A percentile compares a stretch with the other conserved stretches of the same genome.
phyloP scores from a whole-genome alignment of 2,888 invertebrate species.

The Nudaria mundana region DNA sequence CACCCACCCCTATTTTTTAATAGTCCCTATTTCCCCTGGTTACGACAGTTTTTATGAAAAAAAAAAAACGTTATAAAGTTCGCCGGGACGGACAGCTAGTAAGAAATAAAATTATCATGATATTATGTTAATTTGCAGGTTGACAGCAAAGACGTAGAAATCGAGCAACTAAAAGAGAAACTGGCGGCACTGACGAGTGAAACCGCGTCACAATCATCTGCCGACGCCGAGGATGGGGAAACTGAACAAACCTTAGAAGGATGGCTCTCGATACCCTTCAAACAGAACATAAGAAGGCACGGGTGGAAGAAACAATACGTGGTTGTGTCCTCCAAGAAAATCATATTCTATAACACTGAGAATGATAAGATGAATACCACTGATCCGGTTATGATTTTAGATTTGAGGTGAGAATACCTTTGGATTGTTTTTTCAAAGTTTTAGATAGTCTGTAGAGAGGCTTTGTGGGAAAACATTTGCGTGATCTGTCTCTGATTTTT shows the following conservation, averaged over 20 bases:
- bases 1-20: no score
- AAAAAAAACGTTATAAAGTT: no score
- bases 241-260: constrained; percentile 94
- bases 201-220: constrained; percentile 94
- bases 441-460: no score
- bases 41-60: no score
- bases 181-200: constrained; percentile 90
- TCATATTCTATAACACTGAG: constrained; percentile 98
- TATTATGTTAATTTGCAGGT: no score
- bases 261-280: constrained; percentile 97
- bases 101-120: no score
- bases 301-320: constrained; percentile 99
- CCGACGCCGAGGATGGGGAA: constrained; percentile 91
- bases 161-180: constrained; percentile 94
- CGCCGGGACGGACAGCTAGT: no score
- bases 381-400: constrained; percentile 96
- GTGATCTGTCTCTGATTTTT: no score
- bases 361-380: constrained; percentile 96
- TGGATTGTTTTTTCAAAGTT: background rate
- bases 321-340: constrained; percentile 97
- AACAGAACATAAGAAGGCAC: constrained; percentile 96
- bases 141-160: constrained; percentile 97
- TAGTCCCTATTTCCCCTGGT: no score
- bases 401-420: constrained; percentile 88
- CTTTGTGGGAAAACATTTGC: no score